Evolutionary conservation across 2,888 invertebrate species (phyloP).

Genomic region (Rapana venosa): DNA sequence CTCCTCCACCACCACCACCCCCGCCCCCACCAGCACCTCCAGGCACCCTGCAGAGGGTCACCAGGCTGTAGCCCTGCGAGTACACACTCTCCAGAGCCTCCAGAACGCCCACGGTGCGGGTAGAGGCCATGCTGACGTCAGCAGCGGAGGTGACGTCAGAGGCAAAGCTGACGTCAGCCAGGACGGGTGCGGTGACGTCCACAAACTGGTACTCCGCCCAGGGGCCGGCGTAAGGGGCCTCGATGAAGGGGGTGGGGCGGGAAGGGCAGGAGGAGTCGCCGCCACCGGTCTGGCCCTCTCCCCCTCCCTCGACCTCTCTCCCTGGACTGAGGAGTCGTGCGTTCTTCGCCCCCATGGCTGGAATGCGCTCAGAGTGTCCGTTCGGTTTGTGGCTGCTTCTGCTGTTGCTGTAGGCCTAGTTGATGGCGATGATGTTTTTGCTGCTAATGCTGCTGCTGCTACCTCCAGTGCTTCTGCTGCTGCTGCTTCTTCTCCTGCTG

Average conservation of each 20-base stretch:
- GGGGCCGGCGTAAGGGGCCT: slow-evolving; percentile 39
- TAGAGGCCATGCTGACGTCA: slow-evolving; percentile 36
- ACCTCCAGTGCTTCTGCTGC: too few species aligned
- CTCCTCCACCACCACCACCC: not conserved
- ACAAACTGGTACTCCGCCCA: slow-evolving; percentile 44
- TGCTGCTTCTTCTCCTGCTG: too few species aligned
- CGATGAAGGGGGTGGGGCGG: slow-evolving; percentile 26
- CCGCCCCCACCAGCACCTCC: not conserved
- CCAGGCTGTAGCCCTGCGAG: slow-evolving; percentile 36
- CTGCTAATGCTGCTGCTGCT: too few species aligned
- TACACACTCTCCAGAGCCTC: slow-evolving; percentile 10
- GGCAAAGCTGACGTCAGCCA: slow-evolving; percentile 36
- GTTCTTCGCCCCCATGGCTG: slow-evolving; percentile 24
- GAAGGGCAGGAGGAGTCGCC: not conserved
- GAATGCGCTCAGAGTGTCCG: too few species aligned
- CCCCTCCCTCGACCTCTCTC: not conserved
- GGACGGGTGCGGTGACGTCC: slow-evolving; percentile 40
- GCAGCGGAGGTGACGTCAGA: not conserved
- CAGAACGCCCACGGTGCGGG: slow-evolving; percentile 9
- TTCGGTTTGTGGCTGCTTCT: too few species aligned
- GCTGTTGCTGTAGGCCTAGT: too few species aligned
- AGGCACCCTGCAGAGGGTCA: slow-evolving; percentile 34
- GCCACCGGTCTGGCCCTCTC: not conserved
- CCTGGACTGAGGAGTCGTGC: not conserved
- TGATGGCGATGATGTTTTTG: too few species aligned